Percentiles rank a stretch among this genome's conserved stretches.
Evolutionary conservation across 2,797 vertebrate genomes (phyloP).

Genomic region (Coregonus sp.): DNA sequence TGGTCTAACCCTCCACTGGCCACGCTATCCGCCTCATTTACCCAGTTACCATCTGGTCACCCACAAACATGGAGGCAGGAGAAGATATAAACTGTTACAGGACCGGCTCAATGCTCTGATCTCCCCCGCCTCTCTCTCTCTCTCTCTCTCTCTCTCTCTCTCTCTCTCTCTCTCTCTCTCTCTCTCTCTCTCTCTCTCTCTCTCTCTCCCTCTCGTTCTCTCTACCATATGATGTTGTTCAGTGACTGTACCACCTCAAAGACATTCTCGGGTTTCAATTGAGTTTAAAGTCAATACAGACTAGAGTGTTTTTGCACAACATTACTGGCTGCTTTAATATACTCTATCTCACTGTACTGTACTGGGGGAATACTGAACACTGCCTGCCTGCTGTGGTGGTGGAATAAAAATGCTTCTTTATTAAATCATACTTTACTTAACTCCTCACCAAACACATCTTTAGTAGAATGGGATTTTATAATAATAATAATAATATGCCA

Average conservation of each 20-base stretch:
- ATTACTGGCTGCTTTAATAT: conserved; percentile 37
- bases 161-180: neutral
- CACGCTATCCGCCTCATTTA: conserved; percentile 26
- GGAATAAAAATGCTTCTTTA: neutral
- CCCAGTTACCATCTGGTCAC: conserved; percentile 30
- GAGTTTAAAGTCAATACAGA: conserved; percentile 44
- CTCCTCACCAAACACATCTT: conserved; percentile 1
- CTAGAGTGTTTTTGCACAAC: conserved; percentile 34
- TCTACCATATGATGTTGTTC: conserved; percentile 11
- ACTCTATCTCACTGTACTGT: conserved; percentile 3
- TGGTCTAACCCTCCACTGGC: conserved; percentile 34
- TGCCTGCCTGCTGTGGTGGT: neutral
- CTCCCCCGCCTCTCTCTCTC: neutral
- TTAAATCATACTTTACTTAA: neutral
- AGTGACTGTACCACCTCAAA: conserved; percentile 23
- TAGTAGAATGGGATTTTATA: neutral
- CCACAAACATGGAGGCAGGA: conserved; percentile 42
- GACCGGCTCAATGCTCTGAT: conserved; percentile 13
- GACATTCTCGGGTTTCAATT: conserved; percentile 38
- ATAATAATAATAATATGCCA: too few relatives aligned
- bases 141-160: neutral
- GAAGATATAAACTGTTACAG: conserved; percentile 46
- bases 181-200: neutral
- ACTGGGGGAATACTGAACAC: neutral
- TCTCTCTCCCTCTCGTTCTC: too few relatives aligned